Evolutionary conservation across 1,140 invertebrate species (phyloP), one percentile per base, ranked within the genome.

Genomic region (Drosophila miranda): DNA sequence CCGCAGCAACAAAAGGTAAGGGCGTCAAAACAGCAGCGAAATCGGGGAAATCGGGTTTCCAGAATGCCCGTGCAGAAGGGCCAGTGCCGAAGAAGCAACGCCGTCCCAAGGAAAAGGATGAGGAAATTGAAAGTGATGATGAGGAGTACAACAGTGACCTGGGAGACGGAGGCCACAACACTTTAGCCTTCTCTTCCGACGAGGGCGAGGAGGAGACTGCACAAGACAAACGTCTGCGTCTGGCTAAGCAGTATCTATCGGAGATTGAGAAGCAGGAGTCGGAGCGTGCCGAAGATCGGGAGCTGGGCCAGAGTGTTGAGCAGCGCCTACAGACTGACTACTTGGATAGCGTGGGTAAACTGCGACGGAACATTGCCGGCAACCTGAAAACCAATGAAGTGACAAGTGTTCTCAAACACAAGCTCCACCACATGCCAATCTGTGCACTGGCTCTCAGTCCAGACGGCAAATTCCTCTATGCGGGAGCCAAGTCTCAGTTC

Each of bases 221-320:
- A 0, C 96, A 98, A 90, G 96, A 98, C 82, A 98, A 98, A 88
- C 96, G 96, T 79, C 75, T 99, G 38, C 92, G 96, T 38, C 91
- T 98, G 62, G 97, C 97, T 0, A 98, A 98, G 90, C 94, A 96
- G 90, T 98, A 98, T 92, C 92, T 99, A 38, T 92, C 95, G 80
- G 95, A 98, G 93, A 95, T 98, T 58, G 94, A 96, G 91, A 94
- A 94, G 89, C 94, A 97, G 93, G 96, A 96, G 91, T 93, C 93
- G 48, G 94, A 95, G 76, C 93, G 94, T 76, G 91, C 91, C 42
- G 95, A 95, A 64, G 91, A 93, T 13, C 93, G 94, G 41, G 94
- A 96, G 77, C 93, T 95, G 70, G 92, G 94, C 72, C 94, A 94
- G 74, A 93, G 93, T 28, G 92, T 98, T 28, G 92, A 94, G 38